Conservation (phyloP, 1,140 invertebrate species). For the Apis dorsata region DNA sequence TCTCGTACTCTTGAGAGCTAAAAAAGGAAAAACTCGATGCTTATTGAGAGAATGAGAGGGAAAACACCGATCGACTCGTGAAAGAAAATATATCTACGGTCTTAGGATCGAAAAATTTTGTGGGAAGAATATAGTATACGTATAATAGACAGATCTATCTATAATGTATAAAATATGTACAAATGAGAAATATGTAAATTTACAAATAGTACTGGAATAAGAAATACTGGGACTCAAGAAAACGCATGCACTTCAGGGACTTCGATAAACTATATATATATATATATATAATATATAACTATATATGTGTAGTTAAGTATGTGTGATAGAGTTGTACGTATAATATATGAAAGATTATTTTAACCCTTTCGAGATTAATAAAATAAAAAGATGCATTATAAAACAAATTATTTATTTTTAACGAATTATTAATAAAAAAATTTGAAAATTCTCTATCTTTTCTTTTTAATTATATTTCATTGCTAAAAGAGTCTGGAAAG, state of each 20-base stretch:
- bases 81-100: constrained; percentile 41
- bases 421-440: constrained; percentile 37
- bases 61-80: constrained; percentile 19
- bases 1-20: not conserved
- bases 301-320: constrained; percentile 54
- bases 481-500: too few relatives aligned
- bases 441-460: too few relatives aligned
- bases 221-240: constrained; percentile 70
- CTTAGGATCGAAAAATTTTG: constrained; percentile 38
- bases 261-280: constrained; percentile 48
- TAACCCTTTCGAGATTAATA: too few relatives aligned
- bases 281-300: constrained; percentile 41
- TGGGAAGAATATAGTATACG: constrained; percentile 2
- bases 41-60: not conserved
- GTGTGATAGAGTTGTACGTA: not conserved
- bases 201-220: constrained; percentile 59
- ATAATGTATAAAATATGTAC: constrained; percentile 64
- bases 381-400: too few relatives aligned
- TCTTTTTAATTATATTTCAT: too few relatives aligned
- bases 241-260: constrained; percentile 70
- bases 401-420: too few relatives aligned
- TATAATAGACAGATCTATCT: constrained; percentile 58
- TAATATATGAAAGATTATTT: too few relatives aligned
- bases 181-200: constrained; percentile 65
- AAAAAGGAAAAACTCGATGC: not conserved